Conservation (phyloP, 2,113 vertebrate species). For the Hiodon alosoides region DNA sequence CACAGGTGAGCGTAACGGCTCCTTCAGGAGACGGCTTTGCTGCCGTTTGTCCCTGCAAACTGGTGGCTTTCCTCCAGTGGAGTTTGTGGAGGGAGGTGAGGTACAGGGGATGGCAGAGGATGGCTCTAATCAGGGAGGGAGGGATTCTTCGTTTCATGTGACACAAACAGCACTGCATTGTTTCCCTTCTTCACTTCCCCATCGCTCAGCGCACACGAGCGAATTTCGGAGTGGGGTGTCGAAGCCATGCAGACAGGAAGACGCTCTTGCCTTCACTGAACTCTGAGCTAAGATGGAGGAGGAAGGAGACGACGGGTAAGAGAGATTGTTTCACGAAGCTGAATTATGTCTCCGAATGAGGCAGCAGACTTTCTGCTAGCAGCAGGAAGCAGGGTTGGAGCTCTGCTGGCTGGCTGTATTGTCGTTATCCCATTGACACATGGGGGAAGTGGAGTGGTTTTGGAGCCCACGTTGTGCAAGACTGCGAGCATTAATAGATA, state of each 20-base stretch:
- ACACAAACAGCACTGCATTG: neutral
- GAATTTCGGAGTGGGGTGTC: neutral
- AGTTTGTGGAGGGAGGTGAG: neutral
- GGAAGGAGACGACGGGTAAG: conserved; percentile 13
- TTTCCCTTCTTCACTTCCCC: conserved; percentile 21
- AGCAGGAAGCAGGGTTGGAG: neutral
- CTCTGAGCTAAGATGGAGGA: neutral
- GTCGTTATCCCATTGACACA: neutral
- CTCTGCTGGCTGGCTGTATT: neutral
- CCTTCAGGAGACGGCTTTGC: no score
- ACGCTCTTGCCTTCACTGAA: neutral
- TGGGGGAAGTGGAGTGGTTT: neutral
- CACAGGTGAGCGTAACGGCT: no score
- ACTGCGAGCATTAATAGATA: neutral
- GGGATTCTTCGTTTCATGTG: neutral
- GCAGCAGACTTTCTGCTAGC: neutral
- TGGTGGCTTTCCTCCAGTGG: neutral
- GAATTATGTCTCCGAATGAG: neutral
- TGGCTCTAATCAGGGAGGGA: no score
- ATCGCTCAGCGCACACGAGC: neutral
- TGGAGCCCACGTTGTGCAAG: neutral
- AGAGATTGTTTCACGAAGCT: neutral
- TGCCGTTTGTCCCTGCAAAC: no score
- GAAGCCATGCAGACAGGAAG: conserved; percentile 3
- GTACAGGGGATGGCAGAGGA: no score